Base-by-base conservation (phyloP, 2,113 vertebrate species). In the Ceuthmochares aereus region DNA sequence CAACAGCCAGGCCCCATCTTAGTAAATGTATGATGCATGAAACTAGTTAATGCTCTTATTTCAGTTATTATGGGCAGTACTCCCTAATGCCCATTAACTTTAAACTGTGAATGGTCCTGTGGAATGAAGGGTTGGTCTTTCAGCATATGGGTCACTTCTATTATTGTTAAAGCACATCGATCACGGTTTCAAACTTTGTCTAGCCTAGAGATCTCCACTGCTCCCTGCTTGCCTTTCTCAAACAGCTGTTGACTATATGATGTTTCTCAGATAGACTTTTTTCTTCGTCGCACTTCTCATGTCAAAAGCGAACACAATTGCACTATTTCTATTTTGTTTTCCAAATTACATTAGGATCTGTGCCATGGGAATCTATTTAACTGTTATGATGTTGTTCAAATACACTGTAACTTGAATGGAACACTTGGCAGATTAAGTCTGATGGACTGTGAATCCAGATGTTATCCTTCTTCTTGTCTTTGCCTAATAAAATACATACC, bases 371-470 rank as follows among this genome's bases (percentile, higher is more conserved):
- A 80, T 90, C 45, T 37, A 67, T 93, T 93, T 83, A 78, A 81
- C 72, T 83, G 27, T 59, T 89, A 59, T 0, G 13, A 16, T 52
- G 58, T 40, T 93, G 52, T 85, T 93, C 70, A 87, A 32, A 79
- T 66, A 81, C 60, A 70, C 27, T 62, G 30, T 69, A 81, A 67
- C 37, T 84, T 70, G 79, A 92, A 59, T 67, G 1, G 1, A 87
- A 74, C 59, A 52, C 40, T 92, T 91, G 91, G 63, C 55, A 92
- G 78, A 49, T 81, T 93, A 86, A 81, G 37, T 55, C 59, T 80
- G 70, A 73, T 69, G 34, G 78, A 63, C 85, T 90, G 84, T 77
- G 85, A 95, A 93, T 84, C 93, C 93, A 97, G 85, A 93, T 92
- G 90, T 96, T 93, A 93, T 68, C 42, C 52, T 80, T 91, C 81